Evolutionary conservation across 2,113 vertebrate genomes (phyloP).

Genomic region (Ceuthmochares aereus): DNA sequence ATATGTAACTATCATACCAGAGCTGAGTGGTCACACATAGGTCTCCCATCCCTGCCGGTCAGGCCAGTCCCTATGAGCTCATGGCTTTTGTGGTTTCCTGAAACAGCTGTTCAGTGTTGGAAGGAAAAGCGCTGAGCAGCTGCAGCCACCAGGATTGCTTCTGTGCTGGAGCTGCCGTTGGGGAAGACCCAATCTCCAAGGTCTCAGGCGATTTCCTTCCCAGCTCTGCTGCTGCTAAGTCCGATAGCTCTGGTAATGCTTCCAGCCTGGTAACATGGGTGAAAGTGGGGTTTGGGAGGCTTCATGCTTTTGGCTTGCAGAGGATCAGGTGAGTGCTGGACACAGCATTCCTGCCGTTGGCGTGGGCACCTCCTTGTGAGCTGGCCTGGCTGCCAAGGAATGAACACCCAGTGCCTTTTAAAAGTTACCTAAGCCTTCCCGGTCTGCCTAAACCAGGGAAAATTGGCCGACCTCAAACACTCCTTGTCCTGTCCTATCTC

Average conservation of each 20-base stretch:
- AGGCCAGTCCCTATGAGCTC: neutral
- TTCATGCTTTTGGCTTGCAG: accelerated
- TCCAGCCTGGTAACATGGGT: neutral
- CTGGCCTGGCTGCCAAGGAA: neutral
- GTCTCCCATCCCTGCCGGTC: accelerated
- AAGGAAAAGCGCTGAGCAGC: neutral
- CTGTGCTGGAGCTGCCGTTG: neutral
- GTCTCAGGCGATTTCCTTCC: neutral
- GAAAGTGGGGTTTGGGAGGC: neutral
- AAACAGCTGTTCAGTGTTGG: neutral
- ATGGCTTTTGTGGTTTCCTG: neutral
- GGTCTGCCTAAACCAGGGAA: neutral
- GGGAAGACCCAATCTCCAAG: accelerated
- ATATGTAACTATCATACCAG: neutral
- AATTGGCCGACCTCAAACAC: neutral
- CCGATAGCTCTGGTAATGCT: accelerated
- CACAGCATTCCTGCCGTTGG: accelerated
- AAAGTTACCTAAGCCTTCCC: neutral
- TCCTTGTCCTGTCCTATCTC: neutral
- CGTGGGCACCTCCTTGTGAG: accelerated
- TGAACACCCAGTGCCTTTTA: neutral
- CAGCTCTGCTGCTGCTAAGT: neutral
- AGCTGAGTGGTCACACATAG: neutral
- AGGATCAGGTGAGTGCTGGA: accelerated
- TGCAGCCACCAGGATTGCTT: neutral